phyloP scores from a whole-genome alignment of 2,888 invertebrate genomes.

The Meganola albula region DNA sequence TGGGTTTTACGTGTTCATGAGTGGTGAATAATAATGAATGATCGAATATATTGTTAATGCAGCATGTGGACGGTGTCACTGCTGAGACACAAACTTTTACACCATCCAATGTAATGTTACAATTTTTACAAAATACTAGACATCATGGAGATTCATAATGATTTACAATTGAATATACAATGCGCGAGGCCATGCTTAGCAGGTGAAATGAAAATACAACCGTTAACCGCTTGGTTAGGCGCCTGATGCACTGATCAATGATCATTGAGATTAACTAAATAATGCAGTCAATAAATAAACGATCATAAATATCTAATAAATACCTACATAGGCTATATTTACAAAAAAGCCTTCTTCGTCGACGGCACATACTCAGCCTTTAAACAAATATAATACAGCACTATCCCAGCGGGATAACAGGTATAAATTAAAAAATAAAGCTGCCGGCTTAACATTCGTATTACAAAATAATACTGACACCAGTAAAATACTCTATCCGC shows the following conservation, averaged over 20 bases:
- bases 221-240: constrained; percentile 63
- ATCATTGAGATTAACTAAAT: constrained; percentile 69
- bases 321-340: constrained; percentile 77
- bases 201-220: constrained; percentile 70
- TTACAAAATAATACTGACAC: constrained; percentile 77
- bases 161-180: constrained; percentile 66
- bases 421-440: constrained; percentile 77
- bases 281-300: constrained; percentile 79
- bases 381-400: constrained; percentile 75
- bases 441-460: constrained; percentile 73
- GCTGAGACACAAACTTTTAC: constrained; percentile 43
- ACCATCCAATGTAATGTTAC: constrained; percentile 70
- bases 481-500: constrained; percentile 69
- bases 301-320: constrained; percentile 79
- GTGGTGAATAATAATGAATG: constrained; percentile 21
- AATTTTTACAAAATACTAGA: constrained; percentile 60
- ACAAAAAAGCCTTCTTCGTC: constrained; percentile 69
- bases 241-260: constrained; percentile 50
- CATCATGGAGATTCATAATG: constrained; percentile 69
- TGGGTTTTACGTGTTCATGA: constrained; percentile 15
- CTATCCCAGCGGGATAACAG: constrained; percentile 72
- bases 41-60: constrained; percentile 21
- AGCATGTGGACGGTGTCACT: constrained; percentile 29
- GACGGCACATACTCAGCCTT: constrained; percentile 69
- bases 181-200: constrained; percentile 71